phyloP scores from a whole-genome alignment of 2,113 vertebrate genomes.

The Verasper variegatus region DNA sequence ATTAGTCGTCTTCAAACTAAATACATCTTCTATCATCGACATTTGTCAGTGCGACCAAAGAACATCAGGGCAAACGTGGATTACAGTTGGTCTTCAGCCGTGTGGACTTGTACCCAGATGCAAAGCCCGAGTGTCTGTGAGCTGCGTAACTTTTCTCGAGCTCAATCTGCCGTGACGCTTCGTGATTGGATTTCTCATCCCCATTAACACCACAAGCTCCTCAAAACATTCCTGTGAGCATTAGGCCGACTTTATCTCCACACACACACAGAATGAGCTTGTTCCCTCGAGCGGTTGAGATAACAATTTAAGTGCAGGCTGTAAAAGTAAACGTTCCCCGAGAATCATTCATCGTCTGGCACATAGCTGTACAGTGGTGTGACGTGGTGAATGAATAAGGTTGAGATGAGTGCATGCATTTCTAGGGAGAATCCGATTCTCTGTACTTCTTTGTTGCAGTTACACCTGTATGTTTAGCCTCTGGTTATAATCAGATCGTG shows the following conservation, averaged over 20 bases:
- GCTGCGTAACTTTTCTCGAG: constrained; percentile 1
- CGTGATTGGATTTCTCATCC: constrained; percentile 30
- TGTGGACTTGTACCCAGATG: background rate
- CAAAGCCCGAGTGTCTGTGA: background rate
- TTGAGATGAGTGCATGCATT: background rate
- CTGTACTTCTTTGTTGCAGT: constrained; percentile 2
- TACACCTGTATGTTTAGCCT: constrained; percentile 13
- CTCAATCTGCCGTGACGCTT: constrained; percentile 18
- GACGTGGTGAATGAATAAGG: background rate
- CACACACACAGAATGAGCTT: background rate
- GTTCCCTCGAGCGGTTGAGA: background rate
- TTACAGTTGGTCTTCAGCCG: too few species aligned
- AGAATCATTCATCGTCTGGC: background rate
- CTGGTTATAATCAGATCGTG: background rate
- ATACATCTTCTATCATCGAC: too few species aligned
- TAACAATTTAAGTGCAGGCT: background rate
- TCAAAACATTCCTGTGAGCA: background rate
- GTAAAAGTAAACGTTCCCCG: background rate
- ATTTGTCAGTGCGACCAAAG: background rate
- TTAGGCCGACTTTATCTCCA: background rate
- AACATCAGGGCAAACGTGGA: background rate
- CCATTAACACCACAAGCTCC: background rate
- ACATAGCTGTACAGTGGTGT: background rate
- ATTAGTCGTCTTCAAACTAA: too few species aligned
- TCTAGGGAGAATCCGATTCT: background rate